Conservation (phyloP, 2,888 invertebrate species). For the Aethes cnicana region DNA sequence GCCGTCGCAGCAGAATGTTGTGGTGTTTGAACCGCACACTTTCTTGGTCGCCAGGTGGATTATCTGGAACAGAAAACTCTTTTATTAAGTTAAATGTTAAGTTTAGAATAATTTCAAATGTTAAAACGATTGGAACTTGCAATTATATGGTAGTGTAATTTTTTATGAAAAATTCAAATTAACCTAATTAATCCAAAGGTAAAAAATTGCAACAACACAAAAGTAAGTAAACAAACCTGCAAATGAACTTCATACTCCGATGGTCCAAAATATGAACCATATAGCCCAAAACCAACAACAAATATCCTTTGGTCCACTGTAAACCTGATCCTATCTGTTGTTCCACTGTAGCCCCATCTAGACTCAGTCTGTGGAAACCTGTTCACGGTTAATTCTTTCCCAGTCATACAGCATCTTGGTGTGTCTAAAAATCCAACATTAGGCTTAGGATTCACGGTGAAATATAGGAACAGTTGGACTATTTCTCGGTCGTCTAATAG, state of each 20-base stretch:
- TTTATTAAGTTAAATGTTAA: not conserved
- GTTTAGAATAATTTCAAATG: too few relatives aligned
- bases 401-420: conserved; percentile 89
- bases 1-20: conserved; percentile 90
- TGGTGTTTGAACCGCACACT: conserved; percentile 88
- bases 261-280: conserved; percentile 90
- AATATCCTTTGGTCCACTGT: conserved; percentile 90
- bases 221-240: conserved; percentile 55
- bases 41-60: conserved; percentile 89
- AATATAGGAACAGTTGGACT: conserved; percentile 87
- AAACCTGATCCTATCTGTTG: conserved; percentile 91
- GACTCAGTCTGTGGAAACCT: conserved; percentile 89
- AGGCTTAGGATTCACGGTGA: conserved; percentile 89
- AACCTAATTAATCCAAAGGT: too few relatives aligned
- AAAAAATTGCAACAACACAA: too few relatives aligned
- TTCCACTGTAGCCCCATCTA: conserved; percentile 92
- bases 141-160: too few relatives aligned
- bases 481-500: conserved; percentile 89
- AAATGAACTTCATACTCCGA: conserved; percentile 90
- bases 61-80: conserved; percentile 73
- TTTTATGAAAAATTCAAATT: too few relatives aligned
- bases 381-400: conserved; percentile 88
- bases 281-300: conserved; percentile 92
- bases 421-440: conserved; percentile 86
- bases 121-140: too few relatives aligned